phyloP scores from a whole-genome alignment of 2,888 invertebrate genomes.

The Drosophila kuntzei region DNA sequence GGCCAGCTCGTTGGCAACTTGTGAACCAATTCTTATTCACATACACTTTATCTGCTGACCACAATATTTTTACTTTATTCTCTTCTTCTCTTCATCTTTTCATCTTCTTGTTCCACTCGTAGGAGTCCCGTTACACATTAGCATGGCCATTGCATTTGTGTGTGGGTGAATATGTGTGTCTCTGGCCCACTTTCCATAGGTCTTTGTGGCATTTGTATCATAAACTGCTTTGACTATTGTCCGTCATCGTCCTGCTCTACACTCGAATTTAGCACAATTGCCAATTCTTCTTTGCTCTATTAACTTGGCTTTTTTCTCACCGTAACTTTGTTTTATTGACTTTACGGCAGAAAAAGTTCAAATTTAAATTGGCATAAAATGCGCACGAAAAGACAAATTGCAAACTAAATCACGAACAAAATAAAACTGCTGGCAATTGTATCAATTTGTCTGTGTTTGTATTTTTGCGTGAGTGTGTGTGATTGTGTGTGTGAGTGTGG shows the following conservation, averaged over 20 bases:
- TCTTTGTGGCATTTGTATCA: constrained; percentile 56
- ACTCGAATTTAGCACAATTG: constrained; percentile 48
- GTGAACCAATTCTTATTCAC: constrained; percentile 52
- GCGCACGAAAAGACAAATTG: constrained; percentile 71
- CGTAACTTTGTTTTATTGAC: constrained; percentile 68
- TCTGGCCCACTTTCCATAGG: constrained; percentile 41
- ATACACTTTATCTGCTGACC: constrained; percentile 37
- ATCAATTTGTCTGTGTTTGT: constrained; percentile 34
- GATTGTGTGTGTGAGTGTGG: not conserved
- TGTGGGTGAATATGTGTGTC: not conserved
- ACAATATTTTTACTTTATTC: constrained; percentile 26
- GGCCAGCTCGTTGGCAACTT: constrained; percentile 44
- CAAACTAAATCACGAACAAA: constrained; percentile 55
- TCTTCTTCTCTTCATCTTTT: constrained; percentile 9
- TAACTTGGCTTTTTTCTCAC: constrained; percentile 21
- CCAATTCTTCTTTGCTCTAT: constrained; percentile 38
- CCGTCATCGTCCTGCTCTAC: constrained; percentile 15
- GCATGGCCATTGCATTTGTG: constrained; percentile 30
- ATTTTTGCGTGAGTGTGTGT: not conserved
- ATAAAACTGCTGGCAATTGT: constrained; percentile 42
- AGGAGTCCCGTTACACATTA: constrained; percentile 36
- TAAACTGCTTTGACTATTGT: constrained; percentile 57
- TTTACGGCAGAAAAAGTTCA: constrained; percentile 49
- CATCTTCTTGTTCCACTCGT: constrained; percentile 17
- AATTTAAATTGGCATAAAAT: constrained; percentile 64